Conservation (phyloP, 2,797 vertebrate species). For the Cynopterus sphinx region DNA sequence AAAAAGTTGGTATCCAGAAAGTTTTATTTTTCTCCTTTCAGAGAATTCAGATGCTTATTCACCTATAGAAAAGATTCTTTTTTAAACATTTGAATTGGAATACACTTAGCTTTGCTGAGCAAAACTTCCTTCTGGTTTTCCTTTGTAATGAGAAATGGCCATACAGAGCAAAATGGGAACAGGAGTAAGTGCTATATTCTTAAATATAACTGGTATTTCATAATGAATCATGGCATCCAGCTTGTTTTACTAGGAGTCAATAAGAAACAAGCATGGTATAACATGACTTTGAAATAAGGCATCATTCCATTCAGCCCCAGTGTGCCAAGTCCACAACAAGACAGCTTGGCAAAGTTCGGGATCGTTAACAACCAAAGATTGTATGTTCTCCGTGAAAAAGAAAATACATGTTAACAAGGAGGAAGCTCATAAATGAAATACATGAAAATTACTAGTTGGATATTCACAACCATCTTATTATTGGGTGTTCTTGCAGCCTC, state of each 20-base stretch:
- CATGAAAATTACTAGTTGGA: neutral
- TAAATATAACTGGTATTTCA: neutral
- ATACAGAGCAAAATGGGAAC: neutral
- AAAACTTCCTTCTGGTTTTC: neutral
- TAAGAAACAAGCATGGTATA: neutral
- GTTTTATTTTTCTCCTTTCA: neutral
- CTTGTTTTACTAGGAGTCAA: constrained; percentile 37
- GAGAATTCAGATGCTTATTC: neutral
- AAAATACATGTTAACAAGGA: constrained; percentile 24
- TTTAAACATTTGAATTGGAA: neutral
- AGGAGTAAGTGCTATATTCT: neutral
- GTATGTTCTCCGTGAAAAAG: neutral
- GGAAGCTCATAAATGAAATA: constrained; percentile 61
- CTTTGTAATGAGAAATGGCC: neutral
- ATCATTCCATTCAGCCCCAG: neutral
- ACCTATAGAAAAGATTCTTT: neutral
- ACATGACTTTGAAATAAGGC: constrained; percentile 35
- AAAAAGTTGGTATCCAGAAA: neutral
- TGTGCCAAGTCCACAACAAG: neutral
- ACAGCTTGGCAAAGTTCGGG: neutral
- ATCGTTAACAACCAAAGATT: neutral
- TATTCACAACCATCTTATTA: neutral
- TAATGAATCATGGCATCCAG: neutral
- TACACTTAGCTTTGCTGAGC: neutral
- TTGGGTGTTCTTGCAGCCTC: neutral